Percentiles rank a stretch among this genome's conserved stretches.
Evolutionary conservation across 2,797 vertebrate genomes (phyloP).

Genomic region (Cheracebus regulus): DNA sequence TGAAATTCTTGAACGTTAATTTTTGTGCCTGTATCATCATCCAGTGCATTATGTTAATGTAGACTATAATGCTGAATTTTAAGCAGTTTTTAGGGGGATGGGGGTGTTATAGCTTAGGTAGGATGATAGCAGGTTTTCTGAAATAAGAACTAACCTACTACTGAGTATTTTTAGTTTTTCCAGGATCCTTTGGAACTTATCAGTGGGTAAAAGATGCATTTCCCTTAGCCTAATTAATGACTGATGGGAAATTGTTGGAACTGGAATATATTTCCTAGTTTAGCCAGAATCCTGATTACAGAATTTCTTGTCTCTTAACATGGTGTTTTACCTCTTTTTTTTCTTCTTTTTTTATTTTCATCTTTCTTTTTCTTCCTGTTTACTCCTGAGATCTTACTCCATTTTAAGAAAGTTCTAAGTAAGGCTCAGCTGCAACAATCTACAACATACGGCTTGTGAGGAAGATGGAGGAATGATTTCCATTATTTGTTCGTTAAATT

Average conservation of each 20-base stretch:
- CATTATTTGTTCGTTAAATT: conserved; percentile 54
- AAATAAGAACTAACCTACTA: conserved; percentile 27
- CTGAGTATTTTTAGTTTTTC: conserved; percentile 22
- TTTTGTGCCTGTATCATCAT: conserved; percentile 73
- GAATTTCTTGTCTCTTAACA: conserved; percentile 18
- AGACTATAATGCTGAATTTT: conserved; percentile 63
- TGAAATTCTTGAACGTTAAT: conserved; percentile 74
- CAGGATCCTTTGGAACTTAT: not conserved
- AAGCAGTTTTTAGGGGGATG: conserved; percentile 15
- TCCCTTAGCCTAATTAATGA: not conserved
- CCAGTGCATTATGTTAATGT: conserved; percentile 71
- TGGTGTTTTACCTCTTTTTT: not conserved
- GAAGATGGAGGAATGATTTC: conserved; percentile 34
- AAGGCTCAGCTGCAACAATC: conserved; percentile 30
- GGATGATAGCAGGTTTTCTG: conserved; percentile 31
- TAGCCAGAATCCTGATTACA: conserved; percentile 1
- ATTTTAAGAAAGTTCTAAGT: conserved; percentile 60
- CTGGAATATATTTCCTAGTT: conserved; percentile 13
- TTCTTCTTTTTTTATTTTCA: too few relatives aligned
- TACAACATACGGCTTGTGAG: conserved; percentile 37
- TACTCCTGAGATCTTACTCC: conserved; percentile 40
- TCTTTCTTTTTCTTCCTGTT: not conserved
- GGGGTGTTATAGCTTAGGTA: conserved; percentile 16
- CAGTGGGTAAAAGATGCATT: not conserved
- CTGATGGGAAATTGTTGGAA: not conserved